phyloP scores from a whole-genome alignment of 2,888 invertebrate species.

The Rhamphomyia laevipes region DNA sequence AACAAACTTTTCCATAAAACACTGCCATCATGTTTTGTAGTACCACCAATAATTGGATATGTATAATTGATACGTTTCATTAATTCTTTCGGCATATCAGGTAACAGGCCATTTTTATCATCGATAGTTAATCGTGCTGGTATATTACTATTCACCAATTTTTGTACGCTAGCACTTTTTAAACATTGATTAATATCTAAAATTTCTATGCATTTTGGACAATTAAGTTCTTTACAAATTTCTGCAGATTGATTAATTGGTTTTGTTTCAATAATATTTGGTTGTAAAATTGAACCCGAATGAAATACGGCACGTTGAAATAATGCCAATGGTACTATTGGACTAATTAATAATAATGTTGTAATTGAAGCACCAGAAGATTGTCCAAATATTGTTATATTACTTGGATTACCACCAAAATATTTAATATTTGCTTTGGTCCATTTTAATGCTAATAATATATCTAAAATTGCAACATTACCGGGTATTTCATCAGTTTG shows the following conservation, averaged over 20 bases:
- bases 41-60: constrained; percentile 37
- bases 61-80: constrained; percentile 13
- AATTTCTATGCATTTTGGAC: constrained; percentile 16
- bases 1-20: not conserved
- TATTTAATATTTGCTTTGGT: constrained; percentile 31
- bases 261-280: constrained; percentile 33
- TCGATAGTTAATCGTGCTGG: constrained; percentile 21
- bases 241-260: constrained; percentile 21
- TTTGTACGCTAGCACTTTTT: constrained; percentile 19
- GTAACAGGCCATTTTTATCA: constrained; percentile 23
- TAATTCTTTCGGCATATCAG: constrained; percentile 15
- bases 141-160: constrained; percentile 19
- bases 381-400: constrained; percentile 38
- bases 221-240: constrained; percentile 23
- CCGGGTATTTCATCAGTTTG: constrained; percentile 35
- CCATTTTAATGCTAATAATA: constrained; percentile 36
- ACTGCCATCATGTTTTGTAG: constrained; percentile 39
- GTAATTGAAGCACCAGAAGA: constrained; percentile 37
- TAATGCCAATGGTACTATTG: constrained; percentile 22
- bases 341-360: constrained; percentile 29
- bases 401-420: constrained; percentile 36
- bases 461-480: constrained; percentile 39
- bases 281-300: constrained; percentile 35
- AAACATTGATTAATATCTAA: constrained; percentile 24
- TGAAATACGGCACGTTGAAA: constrained; percentile 37